Conservation (phyloP, 2,888 invertebrate genomes). For the Pterobdella sp. region DNA sequence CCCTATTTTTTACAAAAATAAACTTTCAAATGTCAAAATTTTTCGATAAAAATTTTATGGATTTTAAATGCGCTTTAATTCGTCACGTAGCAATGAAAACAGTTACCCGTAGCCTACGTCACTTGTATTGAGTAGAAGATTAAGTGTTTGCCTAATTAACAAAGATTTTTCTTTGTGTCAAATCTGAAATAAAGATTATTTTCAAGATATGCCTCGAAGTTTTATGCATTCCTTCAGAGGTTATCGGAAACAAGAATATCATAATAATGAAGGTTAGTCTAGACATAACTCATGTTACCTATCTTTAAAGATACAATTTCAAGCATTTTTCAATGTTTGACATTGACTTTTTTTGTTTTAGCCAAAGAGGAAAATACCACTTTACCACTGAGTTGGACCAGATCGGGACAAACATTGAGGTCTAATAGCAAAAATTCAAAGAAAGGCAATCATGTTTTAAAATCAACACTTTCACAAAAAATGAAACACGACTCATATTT, state of each 20-base stretch:
- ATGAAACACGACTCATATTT: neutral
- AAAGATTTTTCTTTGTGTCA: neutral
- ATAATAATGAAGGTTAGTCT: neutral
- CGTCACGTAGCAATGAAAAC: slow-evolving; percentile 18
- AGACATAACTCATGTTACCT: neutral
- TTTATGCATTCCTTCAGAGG: slow-evolving; percentile 7
- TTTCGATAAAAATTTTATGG: too few relatives aligned
- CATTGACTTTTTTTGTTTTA: neutral
- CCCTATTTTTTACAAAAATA: too few relatives aligned
- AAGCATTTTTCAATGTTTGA: neutral
- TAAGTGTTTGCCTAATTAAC: slow-evolving; percentile 1
- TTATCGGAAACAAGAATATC: neutral
- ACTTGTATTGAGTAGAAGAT: slow-evolving; percentile 20
- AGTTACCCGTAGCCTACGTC: slow-evolving; percentile 28
- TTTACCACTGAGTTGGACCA: slow-evolving; percentile 22
- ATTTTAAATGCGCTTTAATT: neutral
- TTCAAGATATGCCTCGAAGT: neutral
- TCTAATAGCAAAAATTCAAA: slow-evolving; percentile 8
- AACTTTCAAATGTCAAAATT: too few relatives aligned
- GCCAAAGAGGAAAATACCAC: neutral
- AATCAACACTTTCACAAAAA: neutral
- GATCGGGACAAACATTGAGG: slow-evolving; percentile 14
- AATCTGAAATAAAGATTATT: neutral
- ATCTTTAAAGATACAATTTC: neutral
- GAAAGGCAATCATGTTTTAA: neutral